phyloP scores from a whole-genome alignment of 2,888 invertebrate genomes.

The Globia sparganii region DNA sequence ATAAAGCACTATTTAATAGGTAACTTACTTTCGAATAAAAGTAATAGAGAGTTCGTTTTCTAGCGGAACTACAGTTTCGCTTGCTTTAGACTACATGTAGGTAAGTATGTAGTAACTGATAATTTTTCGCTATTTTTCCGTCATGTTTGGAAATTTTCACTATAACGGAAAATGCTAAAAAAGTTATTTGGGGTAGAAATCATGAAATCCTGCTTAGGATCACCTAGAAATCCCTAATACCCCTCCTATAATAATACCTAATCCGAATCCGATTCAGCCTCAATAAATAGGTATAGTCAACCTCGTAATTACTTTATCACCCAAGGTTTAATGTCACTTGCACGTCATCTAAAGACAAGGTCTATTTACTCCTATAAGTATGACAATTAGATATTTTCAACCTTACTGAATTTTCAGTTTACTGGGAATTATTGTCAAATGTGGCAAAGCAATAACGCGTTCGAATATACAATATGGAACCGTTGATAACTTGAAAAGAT shows the following conservation, averaged over 20 bases:
- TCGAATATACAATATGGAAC: background rate
- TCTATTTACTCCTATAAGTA: background rate
- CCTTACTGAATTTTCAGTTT: background rate
- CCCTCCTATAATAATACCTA: no score
- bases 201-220: background rate
- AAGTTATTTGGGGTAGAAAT: background rate
- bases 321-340: background rate
- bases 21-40: background rate
- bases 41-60: background rate
- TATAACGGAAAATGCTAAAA: background rate
- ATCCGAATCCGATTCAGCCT: background rate
- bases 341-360: background rate
- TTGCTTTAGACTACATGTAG: background rate
- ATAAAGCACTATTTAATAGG: background rate
- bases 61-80: conserved; percentile 10
- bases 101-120: background rate
- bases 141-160: background rate
- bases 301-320: background rate
- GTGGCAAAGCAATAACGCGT: background rate
- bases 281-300: background rate
- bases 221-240: no score
- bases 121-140: background rate
- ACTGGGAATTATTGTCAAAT: background rate
- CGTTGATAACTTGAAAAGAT: background rate
- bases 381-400: background rate